phyloP scores from a whole-genome alignment of 2,888 invertebrate genomes.

The Diaphora mendica region DNA sequence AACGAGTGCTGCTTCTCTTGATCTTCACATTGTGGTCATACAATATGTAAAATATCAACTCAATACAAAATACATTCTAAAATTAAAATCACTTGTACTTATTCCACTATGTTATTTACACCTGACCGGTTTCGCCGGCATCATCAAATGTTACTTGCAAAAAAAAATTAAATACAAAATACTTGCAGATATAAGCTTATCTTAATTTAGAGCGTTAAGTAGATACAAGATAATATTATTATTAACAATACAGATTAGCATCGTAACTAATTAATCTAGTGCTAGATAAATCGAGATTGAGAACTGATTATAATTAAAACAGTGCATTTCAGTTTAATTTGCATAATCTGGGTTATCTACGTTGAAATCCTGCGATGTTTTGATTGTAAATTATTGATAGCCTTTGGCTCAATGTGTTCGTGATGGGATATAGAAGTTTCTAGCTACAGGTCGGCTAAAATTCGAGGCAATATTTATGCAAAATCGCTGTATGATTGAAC shows the following conservation, averaged over 20 bases:
- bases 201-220: background rate
- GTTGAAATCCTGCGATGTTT: constrained; percentile 3
- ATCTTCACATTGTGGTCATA: no score
- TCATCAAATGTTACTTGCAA: no score
- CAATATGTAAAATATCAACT: no score
- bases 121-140: no score
- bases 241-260: constrained; percentile 15
- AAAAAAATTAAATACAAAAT: background rate
- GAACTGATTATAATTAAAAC: constrained; percentile 36
- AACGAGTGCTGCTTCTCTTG: no score
- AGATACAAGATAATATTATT: constrained; percentile 12
- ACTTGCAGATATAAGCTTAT: background rate
- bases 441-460: background rate
- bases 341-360: constrained; percentile 35
- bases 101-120: no score
- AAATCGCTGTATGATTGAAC: no score
- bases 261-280: constrained; percentile 32
- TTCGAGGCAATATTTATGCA: background rate
- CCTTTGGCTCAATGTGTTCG: background rate
- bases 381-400: constrained; percentile 5
- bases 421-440: background rate
- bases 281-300: constrained; percentile 32
- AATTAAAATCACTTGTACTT: no score
- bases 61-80: background rate
- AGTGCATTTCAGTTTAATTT: constrained; percentile 28